Evolutionary conservation across 2,797 vertebrate genomes (phyloP).

Genomic region (Anguilla marmorata): DNA sequence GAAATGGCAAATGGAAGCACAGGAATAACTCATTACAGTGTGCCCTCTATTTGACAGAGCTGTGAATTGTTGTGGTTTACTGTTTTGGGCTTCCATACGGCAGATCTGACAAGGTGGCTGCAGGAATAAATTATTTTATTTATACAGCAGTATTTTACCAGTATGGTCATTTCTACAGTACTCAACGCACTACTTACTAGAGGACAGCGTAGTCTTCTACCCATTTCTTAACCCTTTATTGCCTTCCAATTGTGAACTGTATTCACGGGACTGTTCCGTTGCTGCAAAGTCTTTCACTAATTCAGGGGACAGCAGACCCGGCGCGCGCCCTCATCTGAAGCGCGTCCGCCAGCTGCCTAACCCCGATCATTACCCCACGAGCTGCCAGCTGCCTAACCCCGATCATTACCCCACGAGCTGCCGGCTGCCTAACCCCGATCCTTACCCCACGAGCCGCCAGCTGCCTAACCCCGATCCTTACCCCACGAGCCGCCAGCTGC

Average conservation of each 20-base stretch:
- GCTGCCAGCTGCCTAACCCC: too few species aligned
- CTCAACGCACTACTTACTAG: slow-evolving; percentile 43
- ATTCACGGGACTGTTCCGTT: not conserved
- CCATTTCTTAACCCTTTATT: slow-evolving; percentile 8
- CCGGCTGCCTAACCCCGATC: not conserved
- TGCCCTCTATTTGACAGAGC: slow-evolving; percentile 41
- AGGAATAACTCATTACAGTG: slow-evolving; percentile 28
- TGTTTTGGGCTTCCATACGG: slow-evolving; percentile 36
- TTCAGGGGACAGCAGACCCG: not conserved
- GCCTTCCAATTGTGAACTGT: not conserved
- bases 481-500: not conserved
- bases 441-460: not conserved
- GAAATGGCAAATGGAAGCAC: not conserved
- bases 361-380: not conserved
- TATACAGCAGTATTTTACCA: slow-evolving; percentile 49
- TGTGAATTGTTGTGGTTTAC: slow-evolving; percentile 53
- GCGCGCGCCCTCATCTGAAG: not conserved
- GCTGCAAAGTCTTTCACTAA: not conserved
- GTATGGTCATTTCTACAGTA: slow-evolving; percentile 59
- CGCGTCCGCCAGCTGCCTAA: not conserved
- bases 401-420: not conserved
- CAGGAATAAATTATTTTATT: slow-evolving; percentile 51
- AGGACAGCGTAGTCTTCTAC: slow-evolving; percentile 34
- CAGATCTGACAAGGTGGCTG: slow-evolving; percentile 53
- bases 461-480: not conserved